Conservation (phyloP, 2,113 vertebrate species). For the Chaetorhynchus papuensis region DNA sequence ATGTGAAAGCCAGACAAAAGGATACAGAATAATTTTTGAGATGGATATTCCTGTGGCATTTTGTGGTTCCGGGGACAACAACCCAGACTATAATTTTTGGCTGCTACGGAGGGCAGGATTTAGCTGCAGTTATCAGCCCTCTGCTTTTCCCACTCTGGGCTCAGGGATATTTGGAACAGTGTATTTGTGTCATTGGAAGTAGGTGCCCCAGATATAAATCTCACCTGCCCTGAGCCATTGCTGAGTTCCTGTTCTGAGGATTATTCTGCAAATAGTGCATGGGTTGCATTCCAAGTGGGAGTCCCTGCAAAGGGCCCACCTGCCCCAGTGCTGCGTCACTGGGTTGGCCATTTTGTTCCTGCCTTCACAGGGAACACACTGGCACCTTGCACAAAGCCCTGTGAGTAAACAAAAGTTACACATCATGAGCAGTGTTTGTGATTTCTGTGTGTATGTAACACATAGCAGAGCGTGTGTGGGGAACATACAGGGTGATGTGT, state of each 20-base stretch:
- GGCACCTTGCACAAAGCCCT: neutral
- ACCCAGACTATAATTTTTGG: neutral
- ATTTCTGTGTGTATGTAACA: neutral
- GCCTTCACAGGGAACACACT: neutral
- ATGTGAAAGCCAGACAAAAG: neutral
- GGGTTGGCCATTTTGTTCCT: neutral
- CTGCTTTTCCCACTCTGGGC: neutral
- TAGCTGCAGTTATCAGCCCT: neutral
- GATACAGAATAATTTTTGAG: neutral
- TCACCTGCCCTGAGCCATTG: neutral
- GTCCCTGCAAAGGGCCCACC: neutral
- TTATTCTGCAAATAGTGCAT: neutral
- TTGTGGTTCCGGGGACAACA: neutral
- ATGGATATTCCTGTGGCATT: neutral
- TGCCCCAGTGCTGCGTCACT: neutral
- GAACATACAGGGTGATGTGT: neutral
- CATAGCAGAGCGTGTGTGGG: neutral
- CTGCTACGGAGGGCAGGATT: neutral
- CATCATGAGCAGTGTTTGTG: neutral
- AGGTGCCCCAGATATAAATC: neutral
- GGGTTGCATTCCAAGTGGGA: neutral
- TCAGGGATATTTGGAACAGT: neutral
- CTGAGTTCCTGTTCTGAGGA: neutral
- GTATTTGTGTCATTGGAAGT: neutral
- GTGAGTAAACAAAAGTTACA: neutral